Conservation (phyloP, 2,113 vertebrate genomes). For the Lepidothrix coronata region DNA sequence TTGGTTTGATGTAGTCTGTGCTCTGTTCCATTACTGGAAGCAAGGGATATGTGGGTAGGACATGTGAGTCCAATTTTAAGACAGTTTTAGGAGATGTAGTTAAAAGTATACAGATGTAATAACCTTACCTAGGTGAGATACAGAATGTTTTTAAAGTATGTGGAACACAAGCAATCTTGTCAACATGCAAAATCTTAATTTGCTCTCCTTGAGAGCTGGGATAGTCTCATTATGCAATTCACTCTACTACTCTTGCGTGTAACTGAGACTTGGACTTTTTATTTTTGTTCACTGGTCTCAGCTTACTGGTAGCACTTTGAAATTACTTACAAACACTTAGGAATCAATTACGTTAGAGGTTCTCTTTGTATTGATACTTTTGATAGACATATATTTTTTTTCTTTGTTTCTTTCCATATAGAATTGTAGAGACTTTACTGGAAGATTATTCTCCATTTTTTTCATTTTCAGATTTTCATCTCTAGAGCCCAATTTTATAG, state of each 20-base stretch:
- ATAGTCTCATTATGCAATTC: neutral
- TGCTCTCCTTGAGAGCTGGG: neutral
- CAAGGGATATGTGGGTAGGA: neutral
- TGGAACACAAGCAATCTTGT: neutral
- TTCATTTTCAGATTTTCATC: neutral
- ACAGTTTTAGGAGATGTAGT: neutral
- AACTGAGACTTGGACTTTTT: neutral
- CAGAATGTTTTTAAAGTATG: neutral
- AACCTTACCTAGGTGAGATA: neutral
- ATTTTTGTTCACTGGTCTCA: neutral
- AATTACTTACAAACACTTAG: neutral
- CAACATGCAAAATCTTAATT: neutral
- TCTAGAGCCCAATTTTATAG: neutral
- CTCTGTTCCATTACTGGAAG: neutral
- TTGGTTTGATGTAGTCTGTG: neutral
- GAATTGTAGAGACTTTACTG: neutral
- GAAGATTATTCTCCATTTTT: neutral
- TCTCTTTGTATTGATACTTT: neutral
- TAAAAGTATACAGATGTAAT: neutral
- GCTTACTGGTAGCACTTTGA: neutral
- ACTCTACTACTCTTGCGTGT: neutral
- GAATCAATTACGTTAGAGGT: neutral
- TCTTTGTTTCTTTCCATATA: neutral
- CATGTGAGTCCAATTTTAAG: neutral
- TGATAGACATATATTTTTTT: neutral